Evolutionary conservation across 1,140 invertebrate species (phyloP).

Genomic region (Myzus persicae): DNA sequence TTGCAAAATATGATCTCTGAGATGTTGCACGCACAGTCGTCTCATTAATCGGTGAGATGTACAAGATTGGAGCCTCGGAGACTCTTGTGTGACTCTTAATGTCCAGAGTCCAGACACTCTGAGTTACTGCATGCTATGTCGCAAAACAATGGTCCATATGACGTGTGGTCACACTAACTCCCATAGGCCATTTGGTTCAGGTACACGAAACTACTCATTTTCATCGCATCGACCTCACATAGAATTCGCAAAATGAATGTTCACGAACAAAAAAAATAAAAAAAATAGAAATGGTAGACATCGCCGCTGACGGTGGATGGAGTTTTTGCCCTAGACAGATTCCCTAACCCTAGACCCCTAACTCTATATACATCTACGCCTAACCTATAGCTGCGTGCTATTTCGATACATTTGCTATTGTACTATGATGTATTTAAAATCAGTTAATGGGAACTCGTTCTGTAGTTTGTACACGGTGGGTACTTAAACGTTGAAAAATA

Average conservation of each 20-base stretch:
- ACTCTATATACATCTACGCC: not conserved
- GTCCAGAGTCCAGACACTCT: not conserved
- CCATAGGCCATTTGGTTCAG: too few relatives aligned
- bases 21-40: too few relatives aligned
- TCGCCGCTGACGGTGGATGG: not conserved
- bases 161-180: too few relatives aligned
- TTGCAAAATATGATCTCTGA: constrained; percentile 16
- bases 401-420: not conserved
- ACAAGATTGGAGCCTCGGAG: too few relatives aligned
- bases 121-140: constrained; percentile 16
- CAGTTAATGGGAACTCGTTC: not conserved
- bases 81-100: constrained; percentile 13
- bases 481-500: not conserved
- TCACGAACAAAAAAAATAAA: not conserved
- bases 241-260: not conserved
- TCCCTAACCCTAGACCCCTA: not conserved
- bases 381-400: not conserved
- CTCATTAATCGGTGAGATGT: too few relatives aligned
- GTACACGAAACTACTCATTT: too few relatives aligned
- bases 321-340: not conserved
- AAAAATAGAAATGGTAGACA: too few relatives aligned
- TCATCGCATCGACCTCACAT: too few relatives aligned
- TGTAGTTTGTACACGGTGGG: not conserved
- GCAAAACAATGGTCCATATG: not conserved
- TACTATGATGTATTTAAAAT: not conserved